These are phyloP conservation scores for Drosophila quinaria DNA, from an alignment of 2,888 invertebrate species.

Conservation along the genomic window DNA sequence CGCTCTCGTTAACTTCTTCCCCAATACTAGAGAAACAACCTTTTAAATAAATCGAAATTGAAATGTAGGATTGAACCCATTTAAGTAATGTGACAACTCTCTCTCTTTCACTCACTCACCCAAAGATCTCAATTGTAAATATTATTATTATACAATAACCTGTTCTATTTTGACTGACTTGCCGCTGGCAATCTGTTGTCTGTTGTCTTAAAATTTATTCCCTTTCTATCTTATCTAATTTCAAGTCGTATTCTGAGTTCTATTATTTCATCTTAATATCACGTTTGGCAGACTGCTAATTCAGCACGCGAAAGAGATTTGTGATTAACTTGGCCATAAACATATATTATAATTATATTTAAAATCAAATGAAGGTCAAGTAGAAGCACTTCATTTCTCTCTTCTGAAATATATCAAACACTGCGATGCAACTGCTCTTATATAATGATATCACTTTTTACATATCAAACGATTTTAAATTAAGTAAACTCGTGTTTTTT, in stretches of 20 bases:
- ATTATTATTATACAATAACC: neutral
- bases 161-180: neutral
- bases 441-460: neutral
- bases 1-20: neutral
- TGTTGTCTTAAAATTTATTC: constrained; percentile 1
- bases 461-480: no score
- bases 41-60: neutral
- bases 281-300: constrained; percentile 11
- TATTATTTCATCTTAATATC: constrained; percentile 8
- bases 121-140: no score
- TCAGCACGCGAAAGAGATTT: neutral
- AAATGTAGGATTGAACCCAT: neutral
- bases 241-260: constrained; percentile 2
- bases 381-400: neutral
- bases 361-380: neutral
- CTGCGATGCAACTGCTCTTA: neutral
- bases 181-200: constrained; percentile 1
- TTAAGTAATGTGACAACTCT: neutral
- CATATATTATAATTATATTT: neutral
- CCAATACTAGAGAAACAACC: neutral
- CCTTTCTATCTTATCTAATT: neutral
- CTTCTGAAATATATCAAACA: neutral
- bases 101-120: neutral
- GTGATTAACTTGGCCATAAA: neutral
- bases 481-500: no score